phyloP scores from a whole-genome alignment of 2,797 vertebrate species.

The Neomorphus geoffroyi region DNA sequence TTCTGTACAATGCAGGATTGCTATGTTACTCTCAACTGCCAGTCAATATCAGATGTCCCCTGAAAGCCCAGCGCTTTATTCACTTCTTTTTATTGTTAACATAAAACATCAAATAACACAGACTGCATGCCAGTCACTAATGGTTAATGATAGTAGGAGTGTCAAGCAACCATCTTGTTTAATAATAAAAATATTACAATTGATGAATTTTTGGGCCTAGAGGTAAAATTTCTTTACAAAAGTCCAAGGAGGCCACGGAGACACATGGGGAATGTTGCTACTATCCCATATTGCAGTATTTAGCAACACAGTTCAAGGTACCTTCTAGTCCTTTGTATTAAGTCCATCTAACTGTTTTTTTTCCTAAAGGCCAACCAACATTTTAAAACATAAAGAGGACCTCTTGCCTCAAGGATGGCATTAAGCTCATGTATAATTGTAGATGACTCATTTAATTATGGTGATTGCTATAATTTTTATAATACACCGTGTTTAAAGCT shows the following conservation, averaged over 20 bases:
- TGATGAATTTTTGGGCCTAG: not conserved
- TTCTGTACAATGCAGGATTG: not conserved
- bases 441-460: slow-evolving; percentile 21
- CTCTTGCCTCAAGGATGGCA: not conserved
- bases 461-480: slow-evolving; percentile 7
- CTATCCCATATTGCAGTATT: not conserved
- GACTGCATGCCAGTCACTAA: not conserved
- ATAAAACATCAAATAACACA: not conserved
- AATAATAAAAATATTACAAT: not conserved
- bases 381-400: not conserved
- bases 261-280: not conserved
- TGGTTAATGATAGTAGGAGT: not conserved
- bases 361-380: not conserved
- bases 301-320: not conserved
- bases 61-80: not conserved
- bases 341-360: not conserved
- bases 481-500: not conserved
- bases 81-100: not conserved
- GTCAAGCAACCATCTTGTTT: not conserved
- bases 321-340: not conserved
- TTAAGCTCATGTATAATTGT: not conserved
- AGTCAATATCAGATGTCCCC: not conserved
- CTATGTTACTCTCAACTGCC: not conserved
- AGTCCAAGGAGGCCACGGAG: not conserved
- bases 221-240: not conserved